Percentiles rank a stretch among this genome's conserved stretches.
phyloP scores from a whole-genome alignment of 2,113 vertebrate genomes.

The Acanthochromis polyacanthus region DNA sequence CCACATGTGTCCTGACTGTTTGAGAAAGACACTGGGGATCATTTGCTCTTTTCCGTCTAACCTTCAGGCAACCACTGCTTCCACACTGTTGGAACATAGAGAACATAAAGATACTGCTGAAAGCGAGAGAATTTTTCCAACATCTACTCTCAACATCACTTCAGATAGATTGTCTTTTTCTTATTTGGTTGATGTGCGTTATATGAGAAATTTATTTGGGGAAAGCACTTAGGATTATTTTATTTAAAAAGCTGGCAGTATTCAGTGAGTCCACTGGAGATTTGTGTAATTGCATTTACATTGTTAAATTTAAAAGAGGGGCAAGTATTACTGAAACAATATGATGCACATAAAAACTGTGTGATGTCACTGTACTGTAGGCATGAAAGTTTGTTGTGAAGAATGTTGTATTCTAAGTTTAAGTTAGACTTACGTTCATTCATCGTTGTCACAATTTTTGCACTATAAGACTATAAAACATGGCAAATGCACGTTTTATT shows the following conservation, averaged over 20 bases:
- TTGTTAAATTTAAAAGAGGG: slow-evolving; percentile 10
- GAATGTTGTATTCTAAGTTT: too few relatives aligned
- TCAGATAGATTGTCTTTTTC: slow-evolving; percentile 1
- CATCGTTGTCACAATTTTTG: too few relatives aligned
- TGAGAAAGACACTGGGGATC: not conserved
- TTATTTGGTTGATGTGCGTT: slow-evolving; percentile 15
- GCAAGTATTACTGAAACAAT: slow-evolving; percentile 17
- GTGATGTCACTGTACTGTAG: not conserved
- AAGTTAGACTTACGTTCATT: too few relatives aligned
- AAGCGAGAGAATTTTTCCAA: slow-evolving; percentile 2
- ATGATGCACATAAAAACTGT: not conserved
- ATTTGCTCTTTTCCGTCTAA: not conserved
- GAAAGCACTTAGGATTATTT: slow-evolving; percentile 5
- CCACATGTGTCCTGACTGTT: not conserved
- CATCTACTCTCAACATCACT: not conserved
- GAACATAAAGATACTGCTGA: slow-evolving; percentile 1
- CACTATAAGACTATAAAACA: too few relatives aligned
- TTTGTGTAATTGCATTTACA: slow-evolving; percentile 30
- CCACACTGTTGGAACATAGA: slow-evolving; percentile 5
- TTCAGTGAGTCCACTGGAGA: not conserved
- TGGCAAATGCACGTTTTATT: too few relatives aligned
- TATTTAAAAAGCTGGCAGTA: not conserved
- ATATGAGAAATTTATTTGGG: slow-evolving; percentile 12
- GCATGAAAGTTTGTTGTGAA: too few relatives aligned
- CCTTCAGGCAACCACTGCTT: not conserved